Conservation (phyloP, 2,113 vertebrate species). For the Mus spicilegus region DNA sequence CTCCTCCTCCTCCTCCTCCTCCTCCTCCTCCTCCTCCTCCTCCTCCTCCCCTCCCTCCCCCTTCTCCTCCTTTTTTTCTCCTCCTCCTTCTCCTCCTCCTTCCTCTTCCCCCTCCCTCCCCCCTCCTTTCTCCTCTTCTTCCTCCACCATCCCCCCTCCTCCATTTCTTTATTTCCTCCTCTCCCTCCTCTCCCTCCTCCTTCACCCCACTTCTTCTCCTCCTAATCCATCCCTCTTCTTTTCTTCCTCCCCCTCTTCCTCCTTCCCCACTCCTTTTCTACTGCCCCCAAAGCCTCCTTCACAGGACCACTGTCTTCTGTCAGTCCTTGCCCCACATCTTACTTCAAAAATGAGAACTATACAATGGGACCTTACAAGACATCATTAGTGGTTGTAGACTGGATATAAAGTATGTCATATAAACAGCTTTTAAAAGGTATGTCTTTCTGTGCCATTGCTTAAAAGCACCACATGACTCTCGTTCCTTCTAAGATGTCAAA, state of each 20-base stretch:
- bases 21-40: not conserved
- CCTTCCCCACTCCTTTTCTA: not conserved
- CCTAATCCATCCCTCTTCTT: not conserved
- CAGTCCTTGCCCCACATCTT: not conserved
- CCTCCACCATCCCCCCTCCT: not conserved
- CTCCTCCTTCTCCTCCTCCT: not conserved
- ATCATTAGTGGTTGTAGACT: constrained; percentile 81
- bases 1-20: not conserved
- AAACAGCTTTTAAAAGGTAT: constrained; percentile 12
- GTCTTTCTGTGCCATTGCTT: not conserved
- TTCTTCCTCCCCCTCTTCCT: not conserved
- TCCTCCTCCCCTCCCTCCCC: too few relatives aligned
- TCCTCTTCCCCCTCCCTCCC: not conserved
- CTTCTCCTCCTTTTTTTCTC: too few relatives aligned
- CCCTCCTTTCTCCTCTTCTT: not conserved
- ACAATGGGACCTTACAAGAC: constrained; percentile 79
- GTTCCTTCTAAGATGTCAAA: not conserved
- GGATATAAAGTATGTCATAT: constrained; percentile 81
- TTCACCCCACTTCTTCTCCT: not conserved
- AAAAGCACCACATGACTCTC: not conserved
- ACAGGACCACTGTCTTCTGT: constrained; percentile 53
- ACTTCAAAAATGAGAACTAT: constrained; percentile 73
- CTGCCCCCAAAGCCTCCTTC: constrained; percentile 70
- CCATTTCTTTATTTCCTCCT: not conserved
- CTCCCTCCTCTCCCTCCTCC: not conserved